Evolutionary conservation across 2,888 invertebrate genomes (phyloP).

Genomic region (Nudaria mundana): DNA sequence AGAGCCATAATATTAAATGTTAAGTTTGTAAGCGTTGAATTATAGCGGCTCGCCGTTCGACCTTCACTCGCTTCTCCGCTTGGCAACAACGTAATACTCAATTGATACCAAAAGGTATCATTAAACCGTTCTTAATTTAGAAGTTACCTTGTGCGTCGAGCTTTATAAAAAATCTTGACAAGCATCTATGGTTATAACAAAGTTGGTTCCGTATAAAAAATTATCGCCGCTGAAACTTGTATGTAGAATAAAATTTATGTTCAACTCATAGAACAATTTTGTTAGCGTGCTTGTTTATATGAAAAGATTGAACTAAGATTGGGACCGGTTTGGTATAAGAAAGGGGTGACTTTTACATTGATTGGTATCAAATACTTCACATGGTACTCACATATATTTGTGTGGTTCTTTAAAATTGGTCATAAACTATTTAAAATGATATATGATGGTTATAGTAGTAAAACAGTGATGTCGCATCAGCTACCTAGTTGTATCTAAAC

Average conservation of each 20-base stretch:
- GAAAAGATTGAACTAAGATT: background rate
- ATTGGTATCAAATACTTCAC: background rate
- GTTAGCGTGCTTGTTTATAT: constrained; percentile 1
- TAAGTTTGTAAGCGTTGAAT: constrained; percentile 19
- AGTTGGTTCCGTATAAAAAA: constrained; percentile 38
- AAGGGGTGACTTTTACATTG: background rate
- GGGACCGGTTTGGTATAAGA: background rate
- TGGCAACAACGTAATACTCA: constrained; percentile 44
- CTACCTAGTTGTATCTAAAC: too few relatives aligned
- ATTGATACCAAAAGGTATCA: constrained; percentile 54
- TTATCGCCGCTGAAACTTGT: constrained; percentile 1
- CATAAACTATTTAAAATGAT: background rate
- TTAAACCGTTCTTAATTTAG: constrained; percentile 53
- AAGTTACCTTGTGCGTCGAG: constrained; percentile 48
- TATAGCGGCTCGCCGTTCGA: constrained; percentile 24
- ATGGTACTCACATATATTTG: too few relatives aligned
- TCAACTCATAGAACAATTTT: constrained; percentile 1
- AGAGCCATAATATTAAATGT: constrained; percentile 23
- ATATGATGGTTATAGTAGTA: too few relatives aligned
- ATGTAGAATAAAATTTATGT: constrained; percentile 1
- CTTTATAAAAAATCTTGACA: constrained; percentile 39
- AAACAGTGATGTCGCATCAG: too few relatives aligned
- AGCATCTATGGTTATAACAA: constrained; percentile 37
- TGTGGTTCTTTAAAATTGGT: background rate
- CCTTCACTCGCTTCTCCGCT: constrained; percentile 38